A percentile compares a stretch with the other conserved stretches of the same genome.
phyloP scores from a whole-genome alignment of 2,888 invertebrate genomes.

The Leptinotarsa rubiginosa region DNA sequence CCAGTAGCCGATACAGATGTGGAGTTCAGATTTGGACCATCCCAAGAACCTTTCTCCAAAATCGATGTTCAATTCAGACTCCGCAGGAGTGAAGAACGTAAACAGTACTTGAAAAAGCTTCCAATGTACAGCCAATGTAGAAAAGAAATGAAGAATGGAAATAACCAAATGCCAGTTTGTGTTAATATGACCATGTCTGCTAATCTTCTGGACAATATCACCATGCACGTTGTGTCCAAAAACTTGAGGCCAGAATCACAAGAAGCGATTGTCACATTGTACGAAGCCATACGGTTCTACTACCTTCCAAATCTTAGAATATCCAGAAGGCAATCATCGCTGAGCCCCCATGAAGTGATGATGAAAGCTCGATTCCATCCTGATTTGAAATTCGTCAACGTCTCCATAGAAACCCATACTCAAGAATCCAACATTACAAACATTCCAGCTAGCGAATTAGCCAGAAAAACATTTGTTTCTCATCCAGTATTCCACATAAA shows the following conservation, averaged over 20 bases:
- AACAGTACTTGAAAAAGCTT: slow-evolving; percentile 67
- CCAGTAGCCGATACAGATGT: slow-evolving; percentile 67
- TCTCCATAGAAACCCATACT: slow-evolving; percentile 67
- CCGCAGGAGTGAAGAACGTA: slow-evolving; percentile 68
- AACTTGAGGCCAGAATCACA: slow-evolving; percentile 66
- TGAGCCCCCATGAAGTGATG: slow-evolving; percentile 67
- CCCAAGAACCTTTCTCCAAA: slow-evolving; percentile 57
- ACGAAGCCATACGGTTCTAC: slow-evolving; percentile 65
- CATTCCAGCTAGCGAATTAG: slow-evolving; percentile 64
- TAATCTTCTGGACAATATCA: slow-evolving; percentile 69
- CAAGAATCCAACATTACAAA: slow-evolving; percentile 64
- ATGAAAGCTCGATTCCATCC: slow-evolving; percentile 67
- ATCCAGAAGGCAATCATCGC: slow-evolving; percentile 59
- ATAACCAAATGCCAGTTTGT: slow-evolving; percentile 72
- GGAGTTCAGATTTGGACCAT: slow-evolving; percentile 69
- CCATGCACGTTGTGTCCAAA: slow-evolving; percentile 68
- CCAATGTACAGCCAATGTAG: slow-evolving; percentile 68
- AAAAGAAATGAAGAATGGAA: slow-evolving; percentile 69
- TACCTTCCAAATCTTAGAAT: slow-evolving; percentile 67
- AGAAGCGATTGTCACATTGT: slow-evolving; percentile 67
- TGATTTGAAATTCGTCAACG: slow-evolving; percentile 67
- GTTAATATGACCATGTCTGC: slow-evolving; percentile 69
- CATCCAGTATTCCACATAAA: slow-evolving; percentile 67
- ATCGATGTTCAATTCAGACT: slow-evolving; percentile 64
- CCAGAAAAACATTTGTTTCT: slow-evolving; percentile 63